phyloP scores from a whole-genome alignment of 2,113 vertebrate species.

The Anhinga rufa region DNA sequence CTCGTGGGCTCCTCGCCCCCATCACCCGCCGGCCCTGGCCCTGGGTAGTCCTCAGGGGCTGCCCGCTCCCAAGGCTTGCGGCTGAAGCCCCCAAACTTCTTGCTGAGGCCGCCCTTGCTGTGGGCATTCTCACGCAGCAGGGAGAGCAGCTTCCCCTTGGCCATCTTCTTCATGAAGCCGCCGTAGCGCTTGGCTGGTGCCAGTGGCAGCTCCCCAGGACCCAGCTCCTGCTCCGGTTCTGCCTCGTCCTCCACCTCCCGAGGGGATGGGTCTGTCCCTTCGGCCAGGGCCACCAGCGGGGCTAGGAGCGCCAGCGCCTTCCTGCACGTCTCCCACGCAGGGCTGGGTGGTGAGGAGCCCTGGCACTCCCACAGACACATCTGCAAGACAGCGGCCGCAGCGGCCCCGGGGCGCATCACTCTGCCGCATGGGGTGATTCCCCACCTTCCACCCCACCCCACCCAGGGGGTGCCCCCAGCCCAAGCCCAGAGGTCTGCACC shows the following conservation, averaged over 20 bases:
- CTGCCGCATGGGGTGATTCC: neutral
- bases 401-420: neutral
- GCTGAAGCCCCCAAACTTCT: constrained; percentile 69
- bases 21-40: neutral
- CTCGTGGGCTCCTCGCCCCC: constrained; percentile 7
- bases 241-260: neutral
- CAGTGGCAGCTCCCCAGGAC: constrained; percentile 21
- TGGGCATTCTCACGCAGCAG: constrained; percentile 72
- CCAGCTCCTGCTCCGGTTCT: neutral
- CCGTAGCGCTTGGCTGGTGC: constrained; percentile 72
- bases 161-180: constrained; percentile 82
- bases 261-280: neutral
- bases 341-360: constrained; percentile 40
- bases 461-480: neutral
- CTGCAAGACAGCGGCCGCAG: constrained; percentile 68
- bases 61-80: constrained; percentile 64
- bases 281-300: neutral
- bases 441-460: neutral
- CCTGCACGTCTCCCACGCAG: constrained; percentile 78
- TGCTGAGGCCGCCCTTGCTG: constrained; percentile 58
- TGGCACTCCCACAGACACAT: constrained; percentile 84
- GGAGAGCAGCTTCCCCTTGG: constrained; percentile 72
- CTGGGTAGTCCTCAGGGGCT: constrained; percentile 27
- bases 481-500: fast-evolving
- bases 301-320: constrained; percentile 15